Conservation (phyloP, 23 tunicate genomes). For the Oikopleura vanhoeffeni region DNA sequence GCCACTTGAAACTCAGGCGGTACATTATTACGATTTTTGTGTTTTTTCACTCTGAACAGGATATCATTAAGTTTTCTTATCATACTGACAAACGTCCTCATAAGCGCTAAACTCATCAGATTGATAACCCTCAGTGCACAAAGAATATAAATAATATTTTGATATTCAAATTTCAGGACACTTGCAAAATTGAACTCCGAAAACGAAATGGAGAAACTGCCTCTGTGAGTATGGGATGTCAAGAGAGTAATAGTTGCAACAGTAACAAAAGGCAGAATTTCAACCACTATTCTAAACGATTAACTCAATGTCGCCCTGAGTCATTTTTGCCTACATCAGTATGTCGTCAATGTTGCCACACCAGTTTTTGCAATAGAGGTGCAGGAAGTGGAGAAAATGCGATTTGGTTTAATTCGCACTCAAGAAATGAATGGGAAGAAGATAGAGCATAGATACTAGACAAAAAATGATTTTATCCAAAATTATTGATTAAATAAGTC, state of each 20-base stretch:
- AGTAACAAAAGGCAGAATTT: neutral
- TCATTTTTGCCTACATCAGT: neutral
- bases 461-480: too few species aligned
- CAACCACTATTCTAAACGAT: neutral
- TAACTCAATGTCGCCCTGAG: slow-evolving; percentile 13
- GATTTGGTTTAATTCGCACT: neutral
- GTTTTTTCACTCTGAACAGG: too few species aligned
- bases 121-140: too few species aligned
- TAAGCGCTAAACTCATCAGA: too few species aligned
- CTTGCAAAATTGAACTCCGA: neutral
- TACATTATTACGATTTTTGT: too few species aligned
- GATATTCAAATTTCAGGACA: neutral
- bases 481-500: too few species aligned
- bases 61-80: too few species aligned
- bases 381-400: neutral
- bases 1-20: too few species aligned
- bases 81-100: too few species aligned
- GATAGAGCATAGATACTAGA: neutral
- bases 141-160: too few species aligned
- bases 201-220: neutral
- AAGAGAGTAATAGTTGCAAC: neutral
- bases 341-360: slow-evolving; percentile 6
- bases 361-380: neutral
- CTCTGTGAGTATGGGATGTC: neutral
- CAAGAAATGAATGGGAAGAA: neutral